Percentiles rank a stretch among this genome's conserved stretches.
These are phyloP conservation scores for Donacobius atricapilla DNA, from an alignment of 2,113 vertebrate genomes.

Conservation along the genomic window DNA sequence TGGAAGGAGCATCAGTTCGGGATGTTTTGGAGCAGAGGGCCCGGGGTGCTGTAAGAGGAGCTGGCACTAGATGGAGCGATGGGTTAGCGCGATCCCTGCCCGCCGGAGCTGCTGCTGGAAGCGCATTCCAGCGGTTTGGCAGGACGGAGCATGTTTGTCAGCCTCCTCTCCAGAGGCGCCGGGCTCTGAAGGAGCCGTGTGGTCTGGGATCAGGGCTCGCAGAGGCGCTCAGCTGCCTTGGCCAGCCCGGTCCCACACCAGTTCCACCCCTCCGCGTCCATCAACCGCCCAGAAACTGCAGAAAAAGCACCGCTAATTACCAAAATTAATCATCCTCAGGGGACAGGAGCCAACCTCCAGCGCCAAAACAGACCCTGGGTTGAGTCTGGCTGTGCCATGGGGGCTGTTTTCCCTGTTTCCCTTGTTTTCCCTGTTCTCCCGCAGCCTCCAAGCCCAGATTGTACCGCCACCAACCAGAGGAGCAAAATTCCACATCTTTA, in stretches of 20 bases:
- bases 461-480: rapidly evolving
- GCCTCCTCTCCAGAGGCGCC: neutral
- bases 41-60: neutral
- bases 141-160: neutral
- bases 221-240: neutral
- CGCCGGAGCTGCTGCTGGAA: neutral
- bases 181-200: neutral
- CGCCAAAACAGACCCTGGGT: neutral
- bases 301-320: neutral
- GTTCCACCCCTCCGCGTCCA: neutral
- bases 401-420: neutral
- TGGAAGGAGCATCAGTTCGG: rapidly evolving
- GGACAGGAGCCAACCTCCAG: neutral
- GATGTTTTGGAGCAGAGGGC: neutral
- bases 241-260: rapidly evolving
- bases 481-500: neutral
- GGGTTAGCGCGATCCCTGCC: neutral
- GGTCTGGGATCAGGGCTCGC: neutral
- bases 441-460: neutral
- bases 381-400: neutral
- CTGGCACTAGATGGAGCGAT: slow-evolving; percentile 56
- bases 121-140: neutral
- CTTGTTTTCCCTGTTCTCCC: too few relatives aligned
- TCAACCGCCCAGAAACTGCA: neutral
- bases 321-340: neutral